Conservation (phyloP, 2,797 vertebrate genomes). For the Melanogrammus aeglefinus region DNA sequence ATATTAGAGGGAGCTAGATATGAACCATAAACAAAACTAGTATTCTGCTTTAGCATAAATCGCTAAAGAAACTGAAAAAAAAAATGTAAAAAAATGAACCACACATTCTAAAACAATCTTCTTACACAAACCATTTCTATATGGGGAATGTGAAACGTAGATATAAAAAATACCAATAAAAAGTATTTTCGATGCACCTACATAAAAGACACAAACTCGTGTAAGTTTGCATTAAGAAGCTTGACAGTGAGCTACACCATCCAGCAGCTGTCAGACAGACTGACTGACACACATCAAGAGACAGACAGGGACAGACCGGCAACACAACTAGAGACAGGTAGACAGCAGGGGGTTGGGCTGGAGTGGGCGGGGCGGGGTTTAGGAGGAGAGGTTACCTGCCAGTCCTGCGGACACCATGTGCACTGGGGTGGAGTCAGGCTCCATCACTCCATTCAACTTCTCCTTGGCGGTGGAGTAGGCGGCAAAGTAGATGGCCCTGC, state of each 20-base stretch:
- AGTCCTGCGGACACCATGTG: slow-evolving; percentile 97
- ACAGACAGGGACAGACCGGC: slow-evolving; percentile 11
- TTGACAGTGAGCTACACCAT: slow-evolving; percentile 50
- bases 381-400: slow-evolving; percentile 86
- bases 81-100: background rate
- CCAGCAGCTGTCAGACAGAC: slow-evolving; percentile 22
- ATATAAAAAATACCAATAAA: slow-evolving; percentile 27
- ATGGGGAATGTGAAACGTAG: slow-evolving; percentile 16
- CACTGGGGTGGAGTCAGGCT: slow-evolving; percentile 93
- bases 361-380: slow-evolving; percentile 29
- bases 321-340: slow-evolving; percentile 5
- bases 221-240: slow-evolving; percentile 10
- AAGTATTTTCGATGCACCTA: slow-evolving; percentile 27
- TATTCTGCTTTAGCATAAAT: slow-evolving; percentile 59
- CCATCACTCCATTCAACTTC: slow-evolving; percentile 87
- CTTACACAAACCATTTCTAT: slow-evolving; percentile 35
- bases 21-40: slow-evolving; percentile 42
- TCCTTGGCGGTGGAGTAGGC: slow-evolving; percentile 97
- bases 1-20: slow-evolving; percentile 36
- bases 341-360: slow-evolving; percentile 22
- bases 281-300: background rate
- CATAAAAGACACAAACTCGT: background rate
- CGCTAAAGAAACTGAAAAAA: slow-evolving; percentile 23
- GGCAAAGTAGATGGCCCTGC: slow-evolving; percentile 98
- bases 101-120: slow-evolving; percentile 27